Conservation (phyloP, 2,113 vertebrate species). For the Actenoides hombroni region DNA sequence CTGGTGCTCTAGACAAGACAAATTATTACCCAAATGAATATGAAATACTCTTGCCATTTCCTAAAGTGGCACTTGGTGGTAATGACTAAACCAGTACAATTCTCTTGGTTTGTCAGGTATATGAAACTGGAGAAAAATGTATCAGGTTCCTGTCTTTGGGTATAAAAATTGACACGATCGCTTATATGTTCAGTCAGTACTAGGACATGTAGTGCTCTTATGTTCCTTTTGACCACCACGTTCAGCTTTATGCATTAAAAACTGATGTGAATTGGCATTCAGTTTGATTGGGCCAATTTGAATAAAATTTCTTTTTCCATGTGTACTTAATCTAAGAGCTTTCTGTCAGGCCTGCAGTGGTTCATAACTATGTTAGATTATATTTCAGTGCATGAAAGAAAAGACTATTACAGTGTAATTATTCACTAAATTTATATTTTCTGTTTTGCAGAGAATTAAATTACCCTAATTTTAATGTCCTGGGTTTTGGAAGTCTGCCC, state of each 20-base stretch:
- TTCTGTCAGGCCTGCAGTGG: neutral
- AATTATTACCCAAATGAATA: neutral
- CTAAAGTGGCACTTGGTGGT: neutral
- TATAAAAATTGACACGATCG: neutral
- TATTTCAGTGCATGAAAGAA: neutral
- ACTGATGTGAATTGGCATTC: neutral
- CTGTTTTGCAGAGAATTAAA: neutral
- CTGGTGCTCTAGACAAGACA: fast-evolving
- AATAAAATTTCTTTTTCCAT: neutral
- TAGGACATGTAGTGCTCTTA: neutral
- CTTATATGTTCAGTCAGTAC: neutral
- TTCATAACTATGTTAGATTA: neutral
- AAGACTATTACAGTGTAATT: neutral
- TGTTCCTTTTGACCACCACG: neutral
- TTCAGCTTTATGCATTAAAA: neutral
- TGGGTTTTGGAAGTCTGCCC: neutral
- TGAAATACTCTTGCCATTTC: neutral
- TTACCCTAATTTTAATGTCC: neutral
- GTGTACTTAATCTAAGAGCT: neutral
- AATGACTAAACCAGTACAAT: neutral
- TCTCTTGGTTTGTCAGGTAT: neutral
- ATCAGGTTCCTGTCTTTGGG: neutral
- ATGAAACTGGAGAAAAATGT: neutral
- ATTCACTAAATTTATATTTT: neutral
- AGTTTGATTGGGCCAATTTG: neutral